Conservation (phyloP, 2,797 vertebrate genomes). For the Liparis tanakae region DNA sequence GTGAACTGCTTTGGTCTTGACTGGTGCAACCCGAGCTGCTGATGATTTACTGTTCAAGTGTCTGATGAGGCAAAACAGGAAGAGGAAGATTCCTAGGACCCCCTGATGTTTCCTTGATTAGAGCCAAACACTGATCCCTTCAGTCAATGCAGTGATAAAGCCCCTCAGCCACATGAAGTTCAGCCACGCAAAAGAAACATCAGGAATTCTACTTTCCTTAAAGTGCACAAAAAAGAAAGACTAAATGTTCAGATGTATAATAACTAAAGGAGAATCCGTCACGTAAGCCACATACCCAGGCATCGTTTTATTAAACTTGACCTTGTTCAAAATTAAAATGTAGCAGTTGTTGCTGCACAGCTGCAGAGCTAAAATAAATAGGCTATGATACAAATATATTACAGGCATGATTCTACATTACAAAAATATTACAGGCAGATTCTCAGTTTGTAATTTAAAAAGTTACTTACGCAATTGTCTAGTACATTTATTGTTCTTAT, state of each 20-base stretch:
- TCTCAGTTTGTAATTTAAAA: neutral
- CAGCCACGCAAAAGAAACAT: conserved; percentile 23
- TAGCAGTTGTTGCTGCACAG: neutral
- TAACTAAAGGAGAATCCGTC: neutral
- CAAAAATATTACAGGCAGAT: neutral
- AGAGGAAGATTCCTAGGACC: conserved; percentile 33
- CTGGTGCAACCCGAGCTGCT: conserved; percentile 26
- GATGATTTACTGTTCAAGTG: conserved; percentile 36
- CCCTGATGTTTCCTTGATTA: conserved; percentile 67
- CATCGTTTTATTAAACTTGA: neutral
- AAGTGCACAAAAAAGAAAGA: neutral
- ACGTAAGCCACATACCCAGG: neutral
- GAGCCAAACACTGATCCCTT: conserved; percentile 57
- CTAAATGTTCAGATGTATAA: neutral
- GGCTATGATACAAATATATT: too few species aligned
- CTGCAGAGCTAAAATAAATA: neutral
- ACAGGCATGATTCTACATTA: neutral
- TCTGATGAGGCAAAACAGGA: conserved; percentile 58
- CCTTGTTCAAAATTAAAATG: neutral
- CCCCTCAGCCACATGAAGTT: conserved; percentile 21
- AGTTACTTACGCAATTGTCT: neutral
- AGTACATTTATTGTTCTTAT: too few species aligned
- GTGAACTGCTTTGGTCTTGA: conserved; percentile 6
- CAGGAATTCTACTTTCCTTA: neutral
- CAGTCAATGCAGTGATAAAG: conserved; percentile 29